These are phyloP conservation scores for Anguilla marmorata DNA, from an alignment of 2,797 vertebrate genomes.

Conservation along the genomic window DNA sequence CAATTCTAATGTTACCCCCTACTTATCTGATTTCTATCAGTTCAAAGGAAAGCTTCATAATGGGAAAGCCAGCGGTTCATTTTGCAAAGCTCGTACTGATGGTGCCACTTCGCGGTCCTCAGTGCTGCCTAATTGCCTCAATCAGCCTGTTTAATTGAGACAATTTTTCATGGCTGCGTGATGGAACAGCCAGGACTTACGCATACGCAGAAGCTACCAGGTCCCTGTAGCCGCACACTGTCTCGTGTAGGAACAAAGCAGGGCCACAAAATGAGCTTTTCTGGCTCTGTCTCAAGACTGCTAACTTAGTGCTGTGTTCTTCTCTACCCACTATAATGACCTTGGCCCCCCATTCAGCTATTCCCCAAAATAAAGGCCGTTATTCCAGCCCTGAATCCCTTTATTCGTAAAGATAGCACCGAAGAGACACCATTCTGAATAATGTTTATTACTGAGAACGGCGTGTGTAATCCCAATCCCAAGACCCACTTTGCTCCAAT, in stretches of 20 bases:
- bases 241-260: not conserved
- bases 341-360: not conserved
- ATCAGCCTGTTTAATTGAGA: slow-evolving; percentile 64
- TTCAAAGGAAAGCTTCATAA: slow-evolving; percentile 42
- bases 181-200: slow-evolving; percentile 40
- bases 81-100: slow-evolving; percentile 57
- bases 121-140: slow-evolving; percentile 65
- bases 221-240: not conserved
- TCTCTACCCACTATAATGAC: not conserved
- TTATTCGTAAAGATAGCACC: not conserved
- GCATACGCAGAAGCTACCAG: not conserved
- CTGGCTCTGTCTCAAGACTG: not conserved
- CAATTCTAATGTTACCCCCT: slow-evolving; percentile 26
- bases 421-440: not conserved
- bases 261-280: not conserved
- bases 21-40: slow-evolving; percentile 54
- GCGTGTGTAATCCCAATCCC: not conserved
- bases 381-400: not conserved
- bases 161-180: slow-evolving; percentile 60
- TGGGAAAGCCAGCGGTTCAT: slow-evolving; percentile 52
- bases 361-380: not conserved
- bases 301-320: not conserved
- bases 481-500: not conserved
- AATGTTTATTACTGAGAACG: not conserved
- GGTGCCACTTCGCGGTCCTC: slow-evolving; percentile 50